Base-by-base conservation (phyloP, 2,888 invertebrate genomes). In the Incurvaria masculella region DNA sequence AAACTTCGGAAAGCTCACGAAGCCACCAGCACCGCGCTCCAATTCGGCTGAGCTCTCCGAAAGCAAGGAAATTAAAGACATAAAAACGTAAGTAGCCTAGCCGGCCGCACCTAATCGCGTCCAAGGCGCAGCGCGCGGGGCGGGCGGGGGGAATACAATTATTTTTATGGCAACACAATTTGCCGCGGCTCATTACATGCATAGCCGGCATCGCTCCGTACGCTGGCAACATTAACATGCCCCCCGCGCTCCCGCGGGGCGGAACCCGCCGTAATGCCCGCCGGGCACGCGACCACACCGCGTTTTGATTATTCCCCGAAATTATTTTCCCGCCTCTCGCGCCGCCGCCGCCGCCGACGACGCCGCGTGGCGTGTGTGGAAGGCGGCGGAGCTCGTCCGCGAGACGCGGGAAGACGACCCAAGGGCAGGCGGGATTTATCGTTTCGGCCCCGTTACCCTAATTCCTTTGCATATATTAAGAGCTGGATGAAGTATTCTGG, bases 151-250 rank as follows among this genome's bases (percentile, higher is more conserved):
- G 68, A 74, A 72, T 68, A 68, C 72, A 69, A 74, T 75, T 76
- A 76, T 74, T 76, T 78, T 78, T 76, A 78, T 75, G 68, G 78
- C 74, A 72, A 73, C 76, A 75, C 75, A 74, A 76, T 78, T 78
- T 75, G 73, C 73, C 69, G 65, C 66, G 72, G 73, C 71, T 78
- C 76, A 78, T 78, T 78, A 76, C 73, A 69, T 72, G 72, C 72
- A 70, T 67, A 72, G 71, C 66, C 44, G 45, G 66, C 66, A 67
- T 63, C 71, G 68, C 65, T 64, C 60, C 72, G 45, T 45, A 33
- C 33, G 27, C 44, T 69, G 69, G 73, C 69, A 70, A 70, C 75
- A 76, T 76, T 75, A 78, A 74, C 73, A 72, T 73, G 72, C 66
- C 63, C 63, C 61, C 62, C 27, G 17, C 56, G 54, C 61, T 65